Evolutionary conservation across 1,140 invertebrate genomes (phyloP).

Genomic region (Mercenaria mercenaria): DNA sequence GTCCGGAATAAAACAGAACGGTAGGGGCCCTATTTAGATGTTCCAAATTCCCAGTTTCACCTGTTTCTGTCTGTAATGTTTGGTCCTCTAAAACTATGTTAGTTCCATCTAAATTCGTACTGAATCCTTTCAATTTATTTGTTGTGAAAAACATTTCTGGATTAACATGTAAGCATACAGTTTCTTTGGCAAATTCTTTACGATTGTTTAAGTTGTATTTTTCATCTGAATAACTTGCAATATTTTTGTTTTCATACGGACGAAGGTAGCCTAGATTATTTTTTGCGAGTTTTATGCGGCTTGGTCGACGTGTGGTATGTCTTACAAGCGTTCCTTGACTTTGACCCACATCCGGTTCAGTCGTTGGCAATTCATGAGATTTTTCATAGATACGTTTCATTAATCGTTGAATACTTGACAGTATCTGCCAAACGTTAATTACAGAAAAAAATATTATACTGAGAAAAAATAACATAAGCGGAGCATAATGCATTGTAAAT

Average conservation of each 20-base stretch:
- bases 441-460: constrained; percentile 76
- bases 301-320: background rate
- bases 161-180: constrained; percentile 8
- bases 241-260: constrained; percentile 71
- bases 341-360: background rate
- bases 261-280: constrained; percentile 72
- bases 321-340: background rate
- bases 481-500: constrained; percentile 69
- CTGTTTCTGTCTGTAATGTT: background rate
- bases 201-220: constrained; percentile 71
- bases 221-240: constrained; percentile 51
- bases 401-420: constrained; percentile 67
- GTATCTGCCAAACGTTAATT: constrained; percentile 73
- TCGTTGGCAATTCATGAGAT: background rate
- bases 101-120: background rate
- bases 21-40: background rate
- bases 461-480: constrained; percentile 72
- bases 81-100: background rate
- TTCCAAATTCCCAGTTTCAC: background rate
- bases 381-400: constrained; percentile 63
- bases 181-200: constrained; percentile 61
- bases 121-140: background rate
- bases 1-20: background rate
- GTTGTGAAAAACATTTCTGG: constrained; percentile 8
- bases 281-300: constrained; percentile 45